These are phyloP conservation scores for Pecten maximus DNA, from an alignment of 2,888 invertebrate genomes.

Conservation along the genomic window DNA sequence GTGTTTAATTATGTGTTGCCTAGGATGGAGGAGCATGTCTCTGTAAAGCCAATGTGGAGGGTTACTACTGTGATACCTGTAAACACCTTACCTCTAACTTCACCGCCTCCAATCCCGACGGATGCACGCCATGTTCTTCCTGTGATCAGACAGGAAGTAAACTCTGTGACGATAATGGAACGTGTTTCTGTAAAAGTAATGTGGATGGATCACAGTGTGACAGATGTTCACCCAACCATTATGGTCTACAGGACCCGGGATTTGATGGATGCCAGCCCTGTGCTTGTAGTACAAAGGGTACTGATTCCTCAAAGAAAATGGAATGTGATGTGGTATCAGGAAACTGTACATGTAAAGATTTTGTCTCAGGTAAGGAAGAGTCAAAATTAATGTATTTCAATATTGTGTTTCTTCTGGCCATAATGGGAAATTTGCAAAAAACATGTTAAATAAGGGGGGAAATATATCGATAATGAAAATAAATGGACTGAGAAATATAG, in stretches of 20 bases:
- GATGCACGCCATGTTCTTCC: conserved; percentile 56
- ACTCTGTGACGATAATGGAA: conserved; percentile 45
- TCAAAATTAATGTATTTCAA: too few relatives aligned
- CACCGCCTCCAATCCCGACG: conserved; percentile 42
- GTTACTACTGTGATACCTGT: conserved; percentile 63
- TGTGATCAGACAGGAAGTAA: conserved; percentile 56
- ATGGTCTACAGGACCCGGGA: conserved; percentile 22
- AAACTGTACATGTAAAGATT: conserved; percentile 58
- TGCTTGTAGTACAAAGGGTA: conserved; percentile 44
- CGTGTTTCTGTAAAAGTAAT: conserved; percentile 45
- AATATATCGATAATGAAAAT: too few relatives aligned
- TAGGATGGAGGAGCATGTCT: conserved; percentile 65
- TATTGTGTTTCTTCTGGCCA: too few relatives aligned
- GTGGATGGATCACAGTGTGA: conserved; percentile 40
- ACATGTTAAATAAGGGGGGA: too few relatives aligned
- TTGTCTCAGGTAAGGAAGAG: conserved; percentile 56
- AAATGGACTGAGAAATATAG: too few relatives aligned
- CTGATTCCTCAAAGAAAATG: background rate
- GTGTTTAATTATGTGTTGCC: too few relatives aligned
- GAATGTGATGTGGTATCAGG: conserved; percentile 53
- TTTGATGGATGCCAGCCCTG: conserved; percentile 42
- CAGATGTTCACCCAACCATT: conserved; percentile 41
- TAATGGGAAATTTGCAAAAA: too few relatives aligned
- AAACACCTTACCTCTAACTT: conserved; percentile 58
- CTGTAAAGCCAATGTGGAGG: conserved; percentile 64